Base-by-base conservation (phyloP, 2,888 invertebrate species). In the Ichneumon xanthorius region DNA sequence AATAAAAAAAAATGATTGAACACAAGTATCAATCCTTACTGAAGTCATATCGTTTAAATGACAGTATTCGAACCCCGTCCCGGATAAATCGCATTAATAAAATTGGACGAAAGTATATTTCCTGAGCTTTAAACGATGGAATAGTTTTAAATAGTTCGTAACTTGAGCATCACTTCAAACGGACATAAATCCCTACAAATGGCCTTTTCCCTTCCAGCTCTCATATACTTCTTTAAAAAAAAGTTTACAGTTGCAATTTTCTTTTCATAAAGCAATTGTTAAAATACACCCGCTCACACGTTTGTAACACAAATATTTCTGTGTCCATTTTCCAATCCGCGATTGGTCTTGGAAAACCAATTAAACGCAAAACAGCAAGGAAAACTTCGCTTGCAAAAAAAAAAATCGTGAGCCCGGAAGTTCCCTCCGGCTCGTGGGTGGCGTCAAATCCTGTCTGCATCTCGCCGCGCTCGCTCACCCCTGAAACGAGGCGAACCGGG, bases 401-500 rank as follows among this genome's bases (percentile, higher is more conserved):
- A 6, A 63, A 63, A 14, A 0, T 16, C 9, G 14, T 30, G 7
- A 19, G 48, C 19, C 16, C 45, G 63, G 61, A 75, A 30, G 30
- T 75, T 26, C 37, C 6, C 11, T 22, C 55, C 55, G 55, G 22
- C 11, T 19, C 9, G 26, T 7, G 55, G 26, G 55, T 19, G 19
- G 55, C 55, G 55, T 58, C 55, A 68, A 58, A 70, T 37, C 33
- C 40, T 70, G 22, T 75, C 58, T 61, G 75, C 70, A 16, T 14
- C 19, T 70, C 22, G 73, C 30, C 7, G n/a, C 55, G 53, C 30
- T 70, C 76, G 53, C 53, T 63, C 37, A 14, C 45, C 63, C 76
- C 50, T 63, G 58, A 82, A 77, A 71, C 26, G 48, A 26, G 65
- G 33, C 50, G 22, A 76, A 14, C 26, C 70, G 40, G 53, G 70